phyloP scores from a whole-genome alignment of 2,113 vertebrate genomes.

The Pangasianodon hypophthalmus region DNA sequence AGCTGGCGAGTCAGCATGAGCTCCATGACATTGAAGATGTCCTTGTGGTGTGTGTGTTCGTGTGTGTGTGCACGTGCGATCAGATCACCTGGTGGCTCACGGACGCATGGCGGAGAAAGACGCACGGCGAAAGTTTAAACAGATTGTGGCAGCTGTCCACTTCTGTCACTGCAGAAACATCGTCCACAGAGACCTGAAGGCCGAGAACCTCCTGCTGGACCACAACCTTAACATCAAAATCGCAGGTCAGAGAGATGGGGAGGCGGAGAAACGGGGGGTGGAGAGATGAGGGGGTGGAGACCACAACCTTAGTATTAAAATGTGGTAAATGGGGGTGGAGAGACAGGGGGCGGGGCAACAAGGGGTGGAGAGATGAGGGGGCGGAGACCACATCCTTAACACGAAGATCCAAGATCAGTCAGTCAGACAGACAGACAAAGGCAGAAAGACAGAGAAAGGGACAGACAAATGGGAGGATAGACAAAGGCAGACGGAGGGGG shows the following conservation, averaged over 20 bases:
- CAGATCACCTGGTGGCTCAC: constrained; percentile 97
- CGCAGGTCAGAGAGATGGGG: constrained; percentile 76
- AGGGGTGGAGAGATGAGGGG: no score
- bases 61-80: not conserved
- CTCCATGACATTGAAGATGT: not conserved
- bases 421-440: not conserved
- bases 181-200: constrained; percentile 96
- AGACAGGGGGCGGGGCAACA: not conserved
- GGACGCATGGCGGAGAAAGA: constrained; percentile 98
- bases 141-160: constrained; percentile 94
- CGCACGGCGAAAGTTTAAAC: constrained; percentile 95
- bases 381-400: not conserved
- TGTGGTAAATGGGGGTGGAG: not conserved
- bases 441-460: not conserved
- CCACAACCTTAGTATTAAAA: no score
- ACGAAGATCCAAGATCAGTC: not conserved
- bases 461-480: not conserved
- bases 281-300: not conserved
- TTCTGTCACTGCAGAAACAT: constrained; percentile 98
- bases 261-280: constrained; percentile 8
- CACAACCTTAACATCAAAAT: constrained; percentile 93
- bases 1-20: not conserved
- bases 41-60: not conserved
- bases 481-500: not conserved
- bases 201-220: constrained; percentile 96